phyloP scores from a whole-genome alignment of 2,888 invertebrate species.

The Cataglyphis livida region DNA sequence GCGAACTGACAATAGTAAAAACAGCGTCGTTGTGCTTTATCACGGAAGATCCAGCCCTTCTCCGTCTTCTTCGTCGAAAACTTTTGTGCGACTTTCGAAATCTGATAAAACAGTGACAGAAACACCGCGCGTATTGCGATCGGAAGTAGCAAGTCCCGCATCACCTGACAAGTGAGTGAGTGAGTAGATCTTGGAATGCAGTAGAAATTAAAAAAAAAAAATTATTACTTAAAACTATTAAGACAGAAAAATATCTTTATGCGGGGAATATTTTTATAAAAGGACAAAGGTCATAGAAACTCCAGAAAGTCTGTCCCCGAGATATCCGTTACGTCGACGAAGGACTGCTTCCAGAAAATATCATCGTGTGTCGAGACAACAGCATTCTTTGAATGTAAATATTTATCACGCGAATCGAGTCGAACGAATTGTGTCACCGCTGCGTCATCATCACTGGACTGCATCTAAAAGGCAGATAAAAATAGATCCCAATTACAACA shows the following conservation, averaged over 20 bases:
- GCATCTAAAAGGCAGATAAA: slow-evolving; percentile 26
- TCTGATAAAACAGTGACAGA: slow-evolving; percentile 74
- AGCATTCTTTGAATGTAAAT: slow-evolving; percentile 71
- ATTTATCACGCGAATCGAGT: slow-evolving; percentile 73
- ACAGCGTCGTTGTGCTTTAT: slow-evolving; percentile 80
- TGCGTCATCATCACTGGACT: slow-evolving; percentile 51
- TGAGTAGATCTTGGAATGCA: neutral
- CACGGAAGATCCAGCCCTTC: slow-evolving; percentile 70
- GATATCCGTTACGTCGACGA: slow-evolving; percentile 65
- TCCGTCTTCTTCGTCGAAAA: slow-evolving; percentile 60
- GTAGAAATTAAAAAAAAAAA: neutral
- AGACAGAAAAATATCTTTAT: slow-evolving; percentile 2
- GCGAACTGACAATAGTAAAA: slow-evolving; percentile 78
- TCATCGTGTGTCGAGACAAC: slow-evolving; percentile 65
- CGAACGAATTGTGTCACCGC: slow-evolving; percentile 58
- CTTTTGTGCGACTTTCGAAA: slow-evolving; percentile 66
- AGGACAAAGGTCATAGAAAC: slow-evolving; percentile 56
- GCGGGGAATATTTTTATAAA: slow-evolving; percentile 37
- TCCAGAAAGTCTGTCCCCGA: slow-evolving; percentile 63
- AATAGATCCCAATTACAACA: slow-evolving; percentile 39
- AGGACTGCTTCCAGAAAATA: slow-evolving; percentile 65
- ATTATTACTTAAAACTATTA: neutral
- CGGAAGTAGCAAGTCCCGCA: slow-evolving; percentile 9
- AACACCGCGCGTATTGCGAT: slow-evolving; percentile 39
- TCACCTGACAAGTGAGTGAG: slow-evolving; percentile 38